Evolutionary conservation across 2,888 invertebrate genomes (phyloP), one percentile per base, ranked within the genome.

Genomic region (Gastracanthus pulcherrimus): DNA sequence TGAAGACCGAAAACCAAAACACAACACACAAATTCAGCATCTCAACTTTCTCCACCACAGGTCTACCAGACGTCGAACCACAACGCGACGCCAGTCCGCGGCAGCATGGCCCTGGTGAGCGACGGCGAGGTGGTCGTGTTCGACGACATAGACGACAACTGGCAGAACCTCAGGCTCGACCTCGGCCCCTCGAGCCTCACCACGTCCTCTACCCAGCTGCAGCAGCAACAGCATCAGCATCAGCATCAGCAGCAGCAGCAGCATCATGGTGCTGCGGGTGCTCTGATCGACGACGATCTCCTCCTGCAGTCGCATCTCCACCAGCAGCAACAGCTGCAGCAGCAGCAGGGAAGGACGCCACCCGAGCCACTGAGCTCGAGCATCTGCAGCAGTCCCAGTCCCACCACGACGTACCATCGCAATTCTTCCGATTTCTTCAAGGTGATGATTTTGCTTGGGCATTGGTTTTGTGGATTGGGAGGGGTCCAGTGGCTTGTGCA

Each of bases 71-170:
- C 80, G 76, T 91, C 90, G 11, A 91, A 91, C 82, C 88, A 91
- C 70, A 83, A 78, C 75, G 89, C 90, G 67, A 90, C 91, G 29
- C 90, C 88, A 67, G 90, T 87, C 74, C 91, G 89, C 89, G 92
- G 89, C 84, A 31, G 48, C n/a, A 91, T 91, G 92, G 90, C 91
- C 29, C 90, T 92, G 19, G 95, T 96, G 83, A 94, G 95, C 72
- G 95, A 95, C 82, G 96, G 95, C 26, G 97, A 96, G 90, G 96
- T 96, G 69, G 96, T 97, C 86, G 97, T 96, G 72, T 97, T 97
- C 88, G 97, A 97, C 89, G 97, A 97, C 90, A 95, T 96, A 83
- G 96, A 95, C 84, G 97, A 97, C 87, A 95, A 95, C 88, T 96
- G 96, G 83, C 95, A 95, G 92, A 94, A 94, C 93, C 80, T 91